Evolutionary conservation across 2,797 vertebrate genomes (phyloP).

Genomic region (Anas flavirostris): DNA sequence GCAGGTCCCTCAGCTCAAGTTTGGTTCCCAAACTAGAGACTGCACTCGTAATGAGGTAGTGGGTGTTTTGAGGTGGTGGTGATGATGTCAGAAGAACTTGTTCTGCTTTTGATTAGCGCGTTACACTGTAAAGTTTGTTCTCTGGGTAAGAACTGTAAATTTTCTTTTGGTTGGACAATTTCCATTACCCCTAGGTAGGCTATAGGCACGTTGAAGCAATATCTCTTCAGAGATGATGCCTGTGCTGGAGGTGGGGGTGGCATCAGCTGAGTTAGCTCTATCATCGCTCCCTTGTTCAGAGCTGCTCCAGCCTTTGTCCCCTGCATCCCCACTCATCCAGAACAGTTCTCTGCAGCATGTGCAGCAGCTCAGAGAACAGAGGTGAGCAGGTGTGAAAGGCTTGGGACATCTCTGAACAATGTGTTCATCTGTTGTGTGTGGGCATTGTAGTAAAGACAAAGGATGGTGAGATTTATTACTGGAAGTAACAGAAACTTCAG

Average conservation of each 20-base stretch:
- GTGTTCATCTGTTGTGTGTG: not conserved
- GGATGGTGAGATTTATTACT: constrained; percentile 23
- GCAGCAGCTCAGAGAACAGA: not conserved
- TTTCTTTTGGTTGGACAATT: not conserved
- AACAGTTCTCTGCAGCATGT: not conserved
- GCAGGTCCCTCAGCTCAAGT: not conserved
- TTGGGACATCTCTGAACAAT: not conserved
- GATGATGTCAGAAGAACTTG: not conserved
- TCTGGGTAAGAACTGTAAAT: not conserved
- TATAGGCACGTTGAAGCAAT: not conserved
- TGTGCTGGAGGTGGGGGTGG: not conserved
- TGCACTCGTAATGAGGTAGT: not conserved
- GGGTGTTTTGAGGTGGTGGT: not conserved
- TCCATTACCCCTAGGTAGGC: not conserved
- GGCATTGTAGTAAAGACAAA: not conserved
- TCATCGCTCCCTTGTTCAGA: not conserved
- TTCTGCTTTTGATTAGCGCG: not conserved
- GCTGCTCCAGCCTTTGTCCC: not conserved
- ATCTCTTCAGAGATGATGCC: not conserved
- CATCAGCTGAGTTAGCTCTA: not conserved
- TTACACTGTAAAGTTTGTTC: not conserved
- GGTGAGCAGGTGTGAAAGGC: not conserved
- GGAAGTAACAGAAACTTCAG: constrained; percentile 1
- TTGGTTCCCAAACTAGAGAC: not conserved
- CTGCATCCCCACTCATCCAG: fast-evolving